Base-by-base conservation (phyloP, 2,888 invertebrate species). In the Acleris cristana region DNA sequence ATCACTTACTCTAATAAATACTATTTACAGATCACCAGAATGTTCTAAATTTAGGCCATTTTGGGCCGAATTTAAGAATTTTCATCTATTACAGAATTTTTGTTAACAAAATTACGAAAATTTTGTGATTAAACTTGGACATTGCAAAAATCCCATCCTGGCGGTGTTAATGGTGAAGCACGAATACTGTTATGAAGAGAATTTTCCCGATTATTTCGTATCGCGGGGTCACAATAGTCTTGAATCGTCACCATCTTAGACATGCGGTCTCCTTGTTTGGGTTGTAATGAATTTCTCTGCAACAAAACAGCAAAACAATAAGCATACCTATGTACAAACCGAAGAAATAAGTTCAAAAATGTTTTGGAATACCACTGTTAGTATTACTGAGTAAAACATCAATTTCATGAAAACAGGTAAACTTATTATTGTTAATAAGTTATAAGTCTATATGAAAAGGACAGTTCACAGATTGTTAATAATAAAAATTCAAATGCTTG, bases 11-110 rank as follows among this genome's bases (percentile, higher is more conserved):
- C 90, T 92, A 92, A 90, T 90, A 91, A 92, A 91, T 92, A 91
- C 87, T 92, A 92, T 92, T 84, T 92, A 92, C 92, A 92, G 86
- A 87, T 88, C 90, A 90, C 92, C 91, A 91, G 90, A 92, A 91
- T 86, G 86, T 83, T 80, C 68, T 73, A 64, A 66, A 60, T 51
- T 66, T 58, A 60, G 59, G 49, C 49, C 12, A 23, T 55, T 48
- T 45, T 69, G 55, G 18, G n/a, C 59, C 60, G 49, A 30, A 59
- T 48, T 63, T 55, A 18, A 55, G 26, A 21, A 54, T 61, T 30
- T 51, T 14, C 18, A 48, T 8, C 16, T 48, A 12, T 34, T 55
- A 56, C 56, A 44, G 49, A 60, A 60, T 44, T 65, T 66, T 68
- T 72, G 70, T 61, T 70, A 65, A 3, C 71, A 71, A 66, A 72